Conservation (phyloP, 2,113 vertebrate genomes). For the Gulo gulo region DNA sequence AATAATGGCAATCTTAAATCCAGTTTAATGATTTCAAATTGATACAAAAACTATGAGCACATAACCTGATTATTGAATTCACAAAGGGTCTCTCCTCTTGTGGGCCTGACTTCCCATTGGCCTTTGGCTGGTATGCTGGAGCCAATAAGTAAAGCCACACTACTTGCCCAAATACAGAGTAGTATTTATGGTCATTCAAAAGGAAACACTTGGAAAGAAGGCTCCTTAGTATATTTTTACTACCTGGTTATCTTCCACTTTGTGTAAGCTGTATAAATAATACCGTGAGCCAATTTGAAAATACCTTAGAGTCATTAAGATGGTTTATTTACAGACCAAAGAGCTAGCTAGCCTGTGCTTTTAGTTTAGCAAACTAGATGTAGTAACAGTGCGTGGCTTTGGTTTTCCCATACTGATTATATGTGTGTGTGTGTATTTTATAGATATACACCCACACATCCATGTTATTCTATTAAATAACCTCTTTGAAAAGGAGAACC, state of each 20-base stretch:
- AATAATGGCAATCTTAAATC: not conserved
- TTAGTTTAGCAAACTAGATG: not conserved
- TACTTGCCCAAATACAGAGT: not conserved
- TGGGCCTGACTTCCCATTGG: not conserved
- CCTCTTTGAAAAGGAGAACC: not conserved
- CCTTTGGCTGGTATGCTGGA: not conserved
- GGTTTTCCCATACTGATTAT: not conserved
- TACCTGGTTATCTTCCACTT: not conserved
- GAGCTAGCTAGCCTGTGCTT: not conserved
- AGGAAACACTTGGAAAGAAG: not conserved
- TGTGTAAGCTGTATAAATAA: not conserved
- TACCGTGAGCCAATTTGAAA: not conserved
- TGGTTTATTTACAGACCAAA: not conserved
- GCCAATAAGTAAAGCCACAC: not conserved
- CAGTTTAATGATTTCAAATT: not conserved
- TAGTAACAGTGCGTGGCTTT: not conserved
- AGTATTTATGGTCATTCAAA: not conserved
- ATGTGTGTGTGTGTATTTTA: no score
- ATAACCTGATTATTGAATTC: not conserved
- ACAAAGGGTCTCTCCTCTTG: not conserved
- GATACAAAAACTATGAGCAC: not conserved
- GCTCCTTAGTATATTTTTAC: not conserved
- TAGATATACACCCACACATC: not conserved
- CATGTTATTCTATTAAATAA: not conserved
- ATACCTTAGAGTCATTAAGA: not conserved